Evolutionary conservation across 2,888 invertebrate species (phyloP), one percentile per base, ranked within the genome.

Genomic region (Melanophora roralis): DNA sequence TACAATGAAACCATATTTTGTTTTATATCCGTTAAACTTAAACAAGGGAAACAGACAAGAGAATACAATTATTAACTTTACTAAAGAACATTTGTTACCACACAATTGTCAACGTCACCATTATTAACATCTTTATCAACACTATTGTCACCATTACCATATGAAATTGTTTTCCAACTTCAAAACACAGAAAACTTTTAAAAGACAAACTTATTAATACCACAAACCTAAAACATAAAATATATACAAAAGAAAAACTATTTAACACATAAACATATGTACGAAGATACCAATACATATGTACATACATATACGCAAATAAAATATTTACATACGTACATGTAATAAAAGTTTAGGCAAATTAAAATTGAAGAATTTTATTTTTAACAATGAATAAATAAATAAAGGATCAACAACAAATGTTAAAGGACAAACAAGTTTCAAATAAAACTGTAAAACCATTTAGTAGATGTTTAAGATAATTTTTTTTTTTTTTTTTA

Each of bases 51-150:
- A 53, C 19, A n/a, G 5, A 8, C 6, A 38, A 71, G 76, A 57
- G 71, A 77, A 77, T 71, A 57, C 55, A 57, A 32, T 62, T 75
- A 34, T 62, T 62, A 12, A 1, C 38, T 43, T 53, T 27, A 67
- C 36, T 59, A 36, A 55, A 55, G 12, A 1, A 57, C 36, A 49
- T 4, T 64, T 51, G 3, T 16, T 45, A 11, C 1, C 8, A 8
- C 36, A 51, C 27, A 23, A 57, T 47, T 34, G n/a, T 62, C 12
- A 38, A 12, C 11, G 4, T 19, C 45, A 45, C 4, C 45, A 45
- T 9, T 2, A 9, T 11, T 47, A 16, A 1, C 55, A 45, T 49
- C 51, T 6, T 53, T 49, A 27, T 36, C 51, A 62, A 1, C 55
- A 55, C 45, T 64, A 16, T 32, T 23, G 47, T 57, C 47, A 49